phyloP scores from a whole-genome alignment of 2,888 invertebrate species.

The Argyresthia albistria region DNA sequence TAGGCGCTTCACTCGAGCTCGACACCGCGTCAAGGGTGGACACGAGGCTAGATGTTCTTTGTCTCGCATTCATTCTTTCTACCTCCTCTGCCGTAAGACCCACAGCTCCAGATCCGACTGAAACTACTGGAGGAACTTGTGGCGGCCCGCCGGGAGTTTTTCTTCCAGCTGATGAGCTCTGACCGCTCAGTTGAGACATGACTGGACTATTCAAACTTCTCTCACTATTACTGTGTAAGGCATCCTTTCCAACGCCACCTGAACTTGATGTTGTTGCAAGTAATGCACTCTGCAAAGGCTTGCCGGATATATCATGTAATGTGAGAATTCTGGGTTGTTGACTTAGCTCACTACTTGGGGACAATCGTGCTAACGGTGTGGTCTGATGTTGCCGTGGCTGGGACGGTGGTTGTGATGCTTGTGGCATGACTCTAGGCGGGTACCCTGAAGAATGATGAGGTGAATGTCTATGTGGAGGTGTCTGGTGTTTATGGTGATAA shows the following conservation, averaged over 20 bases:
- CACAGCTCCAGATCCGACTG: conserved; percentile 79
- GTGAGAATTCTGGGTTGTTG: conserved; percentile 95
- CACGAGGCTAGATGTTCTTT: conserved; percentile 91
- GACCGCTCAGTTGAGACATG: conserved; percentile 92
- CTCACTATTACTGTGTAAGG: conserved; percentile 92
- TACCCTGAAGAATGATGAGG: conserved; percentile 83
- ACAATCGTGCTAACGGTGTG: conserved; percentile 90
- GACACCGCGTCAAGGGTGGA: conserved; percentile 96
- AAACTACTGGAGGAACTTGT: conserved; percentile 77
- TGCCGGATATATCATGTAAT: conserved; percentile 93
- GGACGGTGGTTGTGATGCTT: conserved; percentile 78
- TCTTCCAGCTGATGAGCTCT: conserved; percentile 85
- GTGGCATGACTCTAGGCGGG: conserved; percentile 80
- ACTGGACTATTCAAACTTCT: conserved; percentile 93
- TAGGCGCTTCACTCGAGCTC: conserved; percentile 86
- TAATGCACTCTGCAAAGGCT: conserved; percentile 90
- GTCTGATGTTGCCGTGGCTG: conserved; percentile 86
- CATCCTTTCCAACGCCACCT: conserved; percentile 89
- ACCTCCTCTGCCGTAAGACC: conserved; percentile 95
- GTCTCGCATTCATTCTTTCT: conserved; percentile 89
- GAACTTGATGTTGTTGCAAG: conserved; percentile 92
- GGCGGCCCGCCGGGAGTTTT: conserved; percentile 79
- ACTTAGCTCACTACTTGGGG: conserved; percentile 93
- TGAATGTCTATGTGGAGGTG: conserved; percentile 82
- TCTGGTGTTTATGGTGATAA: conserved; percentile 84